Conservation (phyloP, 2,113 vertebrate species). For the Thryonomys swinderianus region DNA sequence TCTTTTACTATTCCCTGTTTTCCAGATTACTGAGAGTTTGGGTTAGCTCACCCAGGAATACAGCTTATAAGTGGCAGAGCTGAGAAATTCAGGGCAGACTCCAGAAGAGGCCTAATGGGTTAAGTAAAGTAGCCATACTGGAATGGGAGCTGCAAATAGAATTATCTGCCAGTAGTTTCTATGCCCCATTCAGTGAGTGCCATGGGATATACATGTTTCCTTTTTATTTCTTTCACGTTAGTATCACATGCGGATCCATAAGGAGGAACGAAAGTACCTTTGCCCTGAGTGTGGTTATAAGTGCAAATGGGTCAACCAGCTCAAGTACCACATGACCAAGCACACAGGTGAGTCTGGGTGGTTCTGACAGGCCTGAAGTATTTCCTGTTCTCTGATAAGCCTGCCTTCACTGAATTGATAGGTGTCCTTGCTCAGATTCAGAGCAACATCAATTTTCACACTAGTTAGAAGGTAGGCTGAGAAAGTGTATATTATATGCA, state of each 20-base stretch:
- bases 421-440: not conserved
- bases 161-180: not conserved
- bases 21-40: not conserved
- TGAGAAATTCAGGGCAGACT: not conserved
- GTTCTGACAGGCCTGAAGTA: not conserved
- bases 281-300: slow-evolving; percentile 98
- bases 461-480: not conserved
- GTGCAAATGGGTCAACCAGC: slow-evolving; percentile 99
- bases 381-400: not conserved
- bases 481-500: not conserved
- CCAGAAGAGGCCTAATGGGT: not conserved
- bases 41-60: not conserved
- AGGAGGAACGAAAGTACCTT: slow-evolving; percentile 96
- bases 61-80: not conserved
- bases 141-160: not conserved
- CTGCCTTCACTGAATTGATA: not conserved
- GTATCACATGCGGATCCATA: slow-evolving; percentile 99
- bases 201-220: not conserved
- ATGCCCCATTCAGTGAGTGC: not conserved
- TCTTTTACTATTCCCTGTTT: not conserved
- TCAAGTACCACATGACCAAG: slow-evolving; percentile 99
- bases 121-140: not conserved
- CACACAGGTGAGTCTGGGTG: slow-evolving; percentile 92
- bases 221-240: slow-evolving; percentile 67
- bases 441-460: not conserved